Evolutionary conservation across 2,888 invertebrate species (phyloP).

Genomic region (Tethea ocularis): DNA sequence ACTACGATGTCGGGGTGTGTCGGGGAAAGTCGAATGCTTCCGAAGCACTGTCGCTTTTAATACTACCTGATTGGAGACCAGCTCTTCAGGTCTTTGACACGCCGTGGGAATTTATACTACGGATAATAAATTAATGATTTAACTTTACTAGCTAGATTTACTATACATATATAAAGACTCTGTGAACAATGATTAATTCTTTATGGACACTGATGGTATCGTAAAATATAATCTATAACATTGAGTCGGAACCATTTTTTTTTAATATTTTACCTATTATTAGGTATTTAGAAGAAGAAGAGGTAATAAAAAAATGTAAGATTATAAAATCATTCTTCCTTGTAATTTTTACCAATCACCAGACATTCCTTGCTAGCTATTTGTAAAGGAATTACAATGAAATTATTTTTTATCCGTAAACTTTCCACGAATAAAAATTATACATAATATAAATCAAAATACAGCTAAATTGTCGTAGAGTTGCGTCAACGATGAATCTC

Average conservation of each 20-base stretch:
- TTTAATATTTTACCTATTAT: too few relatives aligned
- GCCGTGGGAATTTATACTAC: slow-evolving; percentile 46
- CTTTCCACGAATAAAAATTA: neutral
- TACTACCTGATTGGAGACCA: slow-evolving; percentile 52
- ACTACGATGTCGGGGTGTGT: slow-evolving; percentile 23
- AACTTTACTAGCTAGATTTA: neutral
- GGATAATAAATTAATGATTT: slow-evolving; percentile 26
- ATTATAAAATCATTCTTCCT: too few relatives aligned
- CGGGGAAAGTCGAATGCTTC: slow-evolving; percentile 59
- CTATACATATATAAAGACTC: neutral
- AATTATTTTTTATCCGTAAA: neutral
- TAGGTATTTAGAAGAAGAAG: too few relatives aligned
- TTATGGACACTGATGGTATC: too few relatives aligned
- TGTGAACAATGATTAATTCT: neutral
- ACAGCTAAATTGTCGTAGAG: neutral
- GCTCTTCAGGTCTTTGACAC: slow-evolving; percentile 42
- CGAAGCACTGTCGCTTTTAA: slow-evolving; percentile 43
- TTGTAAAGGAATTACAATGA: too few relatives aligned
- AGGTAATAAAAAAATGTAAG: too few relatives aligned
- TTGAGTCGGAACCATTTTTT: too few relatives aligned
- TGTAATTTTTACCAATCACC: too few relatives aligned
- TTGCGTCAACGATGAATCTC: neutral
- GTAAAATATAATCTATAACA: too few relatives aligned
- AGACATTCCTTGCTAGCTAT: too few relatives aligned
- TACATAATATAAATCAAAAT: neutral